A percentile compares a stretch with the other conserved stretches of the same genome.
Evolutionary conservation across 64 coral and sea anemone genomes (phyloP).

Genomic region (Trachythela sp.): DNA sequence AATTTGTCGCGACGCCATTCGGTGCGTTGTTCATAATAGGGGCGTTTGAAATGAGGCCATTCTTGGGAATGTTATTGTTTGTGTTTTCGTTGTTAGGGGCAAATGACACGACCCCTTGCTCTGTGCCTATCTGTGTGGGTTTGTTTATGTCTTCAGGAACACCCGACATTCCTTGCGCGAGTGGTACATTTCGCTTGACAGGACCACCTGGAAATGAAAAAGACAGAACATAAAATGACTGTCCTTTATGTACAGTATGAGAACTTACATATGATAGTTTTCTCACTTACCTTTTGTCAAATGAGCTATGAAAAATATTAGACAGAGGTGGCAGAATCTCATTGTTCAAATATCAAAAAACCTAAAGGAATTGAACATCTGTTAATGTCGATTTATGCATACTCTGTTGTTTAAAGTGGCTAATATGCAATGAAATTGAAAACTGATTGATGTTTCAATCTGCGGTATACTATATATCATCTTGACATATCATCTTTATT

Average conservation of each 20-base stretch:
- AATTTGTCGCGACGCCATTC: background rate
- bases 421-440: too few species aligned
- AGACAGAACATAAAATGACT: background rate
- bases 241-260: background rate
- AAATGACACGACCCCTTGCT: background rate
- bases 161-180: background rate
- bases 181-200: background rate
- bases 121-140: background rate
- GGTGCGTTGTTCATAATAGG: background rate
- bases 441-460: too few species aligned
- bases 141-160: background rate
- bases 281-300: background rate
- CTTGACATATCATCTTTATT: too few species aligned
- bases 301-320: background rate
- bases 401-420: too few species aligned
- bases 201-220: background rate
- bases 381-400: too few species aligned
- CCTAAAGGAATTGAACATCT: too few species aligned
- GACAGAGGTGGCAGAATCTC: background rate
- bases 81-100: background rate
- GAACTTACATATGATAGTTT: too few species aligned
- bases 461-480: too few species aligned
- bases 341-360: background rate
- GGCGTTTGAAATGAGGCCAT: too few species aligned
- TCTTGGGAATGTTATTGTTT: background rate